Percentiles rank a stretch among this genome's conserved stretches.
Evolutionary conservation across 23 tunicate genomes (phyloP).

Genomic region (Aplidium turbinatum): DNA sequence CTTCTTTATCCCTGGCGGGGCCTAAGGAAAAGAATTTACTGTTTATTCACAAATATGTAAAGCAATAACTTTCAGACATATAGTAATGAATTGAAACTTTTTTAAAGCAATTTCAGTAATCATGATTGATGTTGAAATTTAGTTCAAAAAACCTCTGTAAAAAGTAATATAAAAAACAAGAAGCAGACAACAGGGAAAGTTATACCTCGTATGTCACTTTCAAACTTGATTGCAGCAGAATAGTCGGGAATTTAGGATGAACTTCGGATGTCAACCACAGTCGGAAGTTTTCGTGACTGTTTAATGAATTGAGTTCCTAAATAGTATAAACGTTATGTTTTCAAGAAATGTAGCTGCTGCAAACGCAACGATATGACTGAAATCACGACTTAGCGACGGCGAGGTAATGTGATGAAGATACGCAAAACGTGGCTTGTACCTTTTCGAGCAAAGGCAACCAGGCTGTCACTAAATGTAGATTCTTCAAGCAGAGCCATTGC

Average conservation of each 20-base stretch:
- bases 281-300: slow-evolving; percentile 78
- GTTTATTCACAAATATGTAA: too few species aligned
- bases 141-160: too few species aligned
- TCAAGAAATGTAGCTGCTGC: too few species aligned
- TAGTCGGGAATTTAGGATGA: slow-evolving; percentile 74
- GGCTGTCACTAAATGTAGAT: slow-evolving; percentile 82
- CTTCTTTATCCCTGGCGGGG: slow-evolving; percentile 92
- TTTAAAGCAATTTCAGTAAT: too few species aligned
- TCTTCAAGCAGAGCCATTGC: slow-evolving; percentile 90
- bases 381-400: too few species aligned
- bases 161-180: too few species aligned
- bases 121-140: too few species aligned
- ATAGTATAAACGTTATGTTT: not conserved
- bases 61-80: too few species aligned
- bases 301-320: slow-evolving; percentile 68
- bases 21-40: slow-evolving; percentile 31
- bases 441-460: slow-evolving; percentile 87
- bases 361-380: too few species aligned
- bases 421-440: slow-evolving; percentile 6
- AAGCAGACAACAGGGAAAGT: too few species aligned
- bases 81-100: too few species aligned
- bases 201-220: slow-evolving; percentile 90
- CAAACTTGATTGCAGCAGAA: slow-evolving; percentile 67
- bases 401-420: too few species aligned
- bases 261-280: slow-evolving; percentile 95